Evolutionary conservation across 2,113 vertebrate species (phyloP).

Genomic region (Centrocercus urophasianus): DNA sequence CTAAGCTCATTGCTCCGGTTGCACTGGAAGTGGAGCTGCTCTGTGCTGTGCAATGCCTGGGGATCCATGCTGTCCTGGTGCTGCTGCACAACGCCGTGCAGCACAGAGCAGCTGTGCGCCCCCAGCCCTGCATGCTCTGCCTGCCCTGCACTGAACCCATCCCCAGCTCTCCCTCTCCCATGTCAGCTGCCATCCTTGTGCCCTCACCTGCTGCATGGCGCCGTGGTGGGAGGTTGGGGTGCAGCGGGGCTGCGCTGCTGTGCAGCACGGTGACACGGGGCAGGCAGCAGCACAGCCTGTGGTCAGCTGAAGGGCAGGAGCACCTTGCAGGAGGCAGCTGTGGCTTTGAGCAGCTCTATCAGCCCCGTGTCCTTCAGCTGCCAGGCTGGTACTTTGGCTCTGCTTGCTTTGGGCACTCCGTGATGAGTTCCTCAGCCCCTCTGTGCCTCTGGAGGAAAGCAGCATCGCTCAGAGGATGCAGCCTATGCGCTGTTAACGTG

Average conservation of each 20-base stretch:
- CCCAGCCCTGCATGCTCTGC: not conserved
- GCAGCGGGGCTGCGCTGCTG: not conserved
- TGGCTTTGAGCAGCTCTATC: not conserved
- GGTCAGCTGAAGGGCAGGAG: not conserved
- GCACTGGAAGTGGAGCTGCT: not conserved
- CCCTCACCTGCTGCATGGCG: not conserved
- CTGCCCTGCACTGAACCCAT: no score
- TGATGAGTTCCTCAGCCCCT: not conserved
- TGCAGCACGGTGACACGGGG: no score
- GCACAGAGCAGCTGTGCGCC: not conserved
- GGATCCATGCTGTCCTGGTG: accelerated
- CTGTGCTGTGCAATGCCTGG: accelerated
- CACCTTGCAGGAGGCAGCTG: not conserved
- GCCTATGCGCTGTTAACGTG: accelerated
- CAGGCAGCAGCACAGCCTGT: no score
- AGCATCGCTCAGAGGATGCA: not conserved
- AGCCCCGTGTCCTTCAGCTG: accelerated
- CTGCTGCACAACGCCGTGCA: not conserved
- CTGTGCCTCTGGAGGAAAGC: not conserved
- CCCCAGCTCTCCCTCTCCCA: not conserved
- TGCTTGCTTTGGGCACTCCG: not conserved
- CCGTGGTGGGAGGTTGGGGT: not conserved
- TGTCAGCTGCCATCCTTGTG: not conserved
- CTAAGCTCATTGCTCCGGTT: not conserved
- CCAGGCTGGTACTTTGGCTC: accelerated